Conservation (phyloP, 2,797 vertebrate species). For the Ptychadena robeensis region DNA sequence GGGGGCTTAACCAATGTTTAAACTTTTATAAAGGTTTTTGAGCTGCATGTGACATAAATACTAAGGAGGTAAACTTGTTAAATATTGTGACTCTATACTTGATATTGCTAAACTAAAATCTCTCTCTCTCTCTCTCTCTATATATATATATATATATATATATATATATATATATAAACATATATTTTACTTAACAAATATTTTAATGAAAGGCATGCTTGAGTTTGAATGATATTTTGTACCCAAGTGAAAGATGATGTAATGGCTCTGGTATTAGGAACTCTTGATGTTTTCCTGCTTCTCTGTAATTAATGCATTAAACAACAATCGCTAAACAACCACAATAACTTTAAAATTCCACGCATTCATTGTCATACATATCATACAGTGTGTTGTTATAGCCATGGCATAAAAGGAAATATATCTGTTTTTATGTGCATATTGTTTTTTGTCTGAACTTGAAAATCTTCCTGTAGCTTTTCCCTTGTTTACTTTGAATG, state of each 20-base stretch:
- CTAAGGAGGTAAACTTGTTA: not conserved
- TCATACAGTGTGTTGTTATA: not conserved
- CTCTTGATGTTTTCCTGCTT: not conserved
- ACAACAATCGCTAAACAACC: not conserved
- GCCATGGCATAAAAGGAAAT: too few species aligned
- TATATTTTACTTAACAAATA: conserved; percentile 43
- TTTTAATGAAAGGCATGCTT: conserved; percentile 2
- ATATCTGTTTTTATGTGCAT: too few species aligned
- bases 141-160: not conserved
- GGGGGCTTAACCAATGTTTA: not conserved
- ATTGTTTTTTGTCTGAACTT: too few species aligned
- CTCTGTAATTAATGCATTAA: not conserved
- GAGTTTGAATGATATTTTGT: conserved; percentile 26
- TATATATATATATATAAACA: not conserved
- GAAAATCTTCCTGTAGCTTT: too few species aligned
- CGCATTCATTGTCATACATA: not conserved
- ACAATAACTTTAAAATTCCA: not conserved
- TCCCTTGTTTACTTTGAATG: too few species aligned
- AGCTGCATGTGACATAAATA: not conserved
- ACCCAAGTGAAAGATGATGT: not conserved
- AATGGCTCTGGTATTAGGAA: too few species aligned
- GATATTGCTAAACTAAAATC: conserved; percentile 45
- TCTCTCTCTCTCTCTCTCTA: not conserved
- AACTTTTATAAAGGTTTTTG: not conserved
- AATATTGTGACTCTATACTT: not conserved